Percentiles rank a stretch among this genome's conserved stretches.
These are phyloP conservation scores for Drosophila villosipedis DNA, from an alignment of 2,888 invertebrate genomes.

Conservation along the genomic window DNA sequence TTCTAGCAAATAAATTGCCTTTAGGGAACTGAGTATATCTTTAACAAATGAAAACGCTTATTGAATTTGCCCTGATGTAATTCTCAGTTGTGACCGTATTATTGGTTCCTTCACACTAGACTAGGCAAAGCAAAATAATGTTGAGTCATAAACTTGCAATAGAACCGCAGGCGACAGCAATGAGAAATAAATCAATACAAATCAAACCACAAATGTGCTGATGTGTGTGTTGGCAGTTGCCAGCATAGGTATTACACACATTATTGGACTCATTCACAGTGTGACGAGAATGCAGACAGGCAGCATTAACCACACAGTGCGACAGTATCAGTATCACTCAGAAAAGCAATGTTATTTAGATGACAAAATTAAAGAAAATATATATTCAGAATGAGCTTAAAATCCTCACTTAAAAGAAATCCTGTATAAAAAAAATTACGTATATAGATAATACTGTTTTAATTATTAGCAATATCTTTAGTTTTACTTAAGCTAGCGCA, in stretches of 20 bases:
- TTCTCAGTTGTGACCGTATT: not conserved
- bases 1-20: not conserved
- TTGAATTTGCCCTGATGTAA: not conserved
- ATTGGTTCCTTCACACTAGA: not conserved
- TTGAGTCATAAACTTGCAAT: not conserved
- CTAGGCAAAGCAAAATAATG: not conserved
- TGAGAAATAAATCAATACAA: slow-evolving; percentile 1
- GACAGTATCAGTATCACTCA: not conserved
- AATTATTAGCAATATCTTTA: not conserved
- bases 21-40: not conserved
- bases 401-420: not conserved
- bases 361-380: not conserved
- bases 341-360: not conserved
- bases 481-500: not conserved
- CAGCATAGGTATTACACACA: not conserved
- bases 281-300: not conserved
- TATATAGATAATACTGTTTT: not conserved
- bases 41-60: slow-evolving; percentile 2
- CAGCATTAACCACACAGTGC: not conserved
- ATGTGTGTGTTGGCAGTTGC: not conserved
- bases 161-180: slow-evolving; percentile 1
- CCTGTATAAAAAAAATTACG: not conserved
- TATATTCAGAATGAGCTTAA: not conserved
- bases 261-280: not conserved
- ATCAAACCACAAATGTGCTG: not conserved